Evolutionary conservation across 1,140 invertebrate species (phyloP).

Genomic region (Zaprionus lachaisei): DNA sequence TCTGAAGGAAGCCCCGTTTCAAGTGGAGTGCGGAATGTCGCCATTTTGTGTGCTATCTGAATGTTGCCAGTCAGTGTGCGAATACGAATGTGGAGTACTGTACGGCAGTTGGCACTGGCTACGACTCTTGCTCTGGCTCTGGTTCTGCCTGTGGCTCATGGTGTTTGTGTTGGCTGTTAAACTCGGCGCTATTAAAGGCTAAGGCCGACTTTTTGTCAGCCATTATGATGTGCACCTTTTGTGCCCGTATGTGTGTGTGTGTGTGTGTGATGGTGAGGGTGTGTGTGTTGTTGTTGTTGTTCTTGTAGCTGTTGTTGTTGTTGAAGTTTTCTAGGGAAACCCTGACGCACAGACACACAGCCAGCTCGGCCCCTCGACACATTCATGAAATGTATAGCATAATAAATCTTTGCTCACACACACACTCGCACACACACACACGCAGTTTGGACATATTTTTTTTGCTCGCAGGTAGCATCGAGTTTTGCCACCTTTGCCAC

Average conservation of each 20-base stretch:
- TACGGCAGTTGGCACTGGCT: not conserved
- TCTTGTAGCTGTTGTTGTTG: slow-evolving; percentile 37
- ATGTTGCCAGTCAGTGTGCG: slow-evolving; percentile 28
- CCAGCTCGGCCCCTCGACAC: slow-evolving; percentile 48
- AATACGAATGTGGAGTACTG: slow-evolving; percentile 18
- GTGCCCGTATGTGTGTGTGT: slow-evolving; percentile 56
- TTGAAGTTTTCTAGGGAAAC: slow-evolving; percentile 79
- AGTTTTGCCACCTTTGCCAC: slow-evolving; percentile 80
- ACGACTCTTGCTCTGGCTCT: slow-evolving; percentile 4
- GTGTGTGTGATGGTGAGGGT: slow-evolving; percentile 7
- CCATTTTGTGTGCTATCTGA: slow-evolving; percentile 64
- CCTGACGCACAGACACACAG: slow-evolving; percentile 53
- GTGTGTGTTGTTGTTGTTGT: slow-evolving; percentile 18
- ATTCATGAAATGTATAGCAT: slow-evolving; percentile 83
- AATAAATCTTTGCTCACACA: slow-evolving; percentile 77
- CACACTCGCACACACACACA: slow-evolving; percentile 46
- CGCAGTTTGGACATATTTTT: slow-evolving; percentile 68
- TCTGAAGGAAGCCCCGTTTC: slow-evolving; percentile 50
- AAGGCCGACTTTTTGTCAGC: slow-evolving; percentile 82
- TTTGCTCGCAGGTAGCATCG: slow-evolving; percentile 66
- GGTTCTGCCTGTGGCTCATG: slow-evolving; percentile 21
- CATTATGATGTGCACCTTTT: slow-evolving; percentile 80
- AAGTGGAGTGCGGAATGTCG: slow-evolving; percentile 71
- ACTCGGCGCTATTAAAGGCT: slow-evolving; percentile 80
- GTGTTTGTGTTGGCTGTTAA: slow-evolving; percentile 80